These are phyloP conservation scores for Drosophila austrosaltans DNA, from an alignment of 2,888 invertebrate species.

Conservation along the genomic window DNA sequence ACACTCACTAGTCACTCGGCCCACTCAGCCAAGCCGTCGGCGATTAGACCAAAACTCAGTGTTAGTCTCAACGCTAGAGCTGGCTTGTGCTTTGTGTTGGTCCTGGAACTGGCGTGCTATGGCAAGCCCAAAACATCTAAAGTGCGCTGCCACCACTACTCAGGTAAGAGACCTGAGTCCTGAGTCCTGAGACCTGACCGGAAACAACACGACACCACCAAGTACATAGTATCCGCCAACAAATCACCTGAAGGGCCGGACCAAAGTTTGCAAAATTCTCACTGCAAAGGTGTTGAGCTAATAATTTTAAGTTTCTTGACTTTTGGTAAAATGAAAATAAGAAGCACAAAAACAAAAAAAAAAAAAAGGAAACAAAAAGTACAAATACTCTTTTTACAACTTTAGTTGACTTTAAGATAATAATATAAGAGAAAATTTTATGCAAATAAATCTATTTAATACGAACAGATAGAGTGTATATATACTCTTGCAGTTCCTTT, in stretches of 20 bases:
- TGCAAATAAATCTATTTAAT: no score
- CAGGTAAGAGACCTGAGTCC: not conserved
- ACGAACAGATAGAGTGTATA: no score
- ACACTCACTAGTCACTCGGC: constrained; percentile 9
- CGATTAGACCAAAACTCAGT: constrained; percentile 21
- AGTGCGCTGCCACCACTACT: constrained; percentile 2
- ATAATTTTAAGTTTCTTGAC: constrained; percentile 23
- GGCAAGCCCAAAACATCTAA: constrained; percentile 23
- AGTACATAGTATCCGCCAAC: constrained; percentile 16
- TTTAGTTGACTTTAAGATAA: not conserved
- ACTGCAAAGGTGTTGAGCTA: constrained; percentile 22
- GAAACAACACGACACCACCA: constrained; percentile 24
- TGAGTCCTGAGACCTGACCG: constrained; percentile 17
- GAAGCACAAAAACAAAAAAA: not conserved
- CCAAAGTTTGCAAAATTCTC: constrained; percentile 13
- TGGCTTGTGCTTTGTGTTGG: not conserved
- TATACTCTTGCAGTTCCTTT: no score
- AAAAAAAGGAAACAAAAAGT: not conserved
- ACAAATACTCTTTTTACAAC: not conserved
- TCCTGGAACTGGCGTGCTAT: constrained; percentile 3
- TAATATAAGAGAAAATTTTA: no score
- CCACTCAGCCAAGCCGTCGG: constrained; percentile 16
- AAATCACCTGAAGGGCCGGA: constrained; percentile 23
- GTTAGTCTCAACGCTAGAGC: not conserved
- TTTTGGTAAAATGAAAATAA: not conserved